Percentiles rank a stretch among this genome's conserved stretches.
phyloP scores from a whole-genome alignment of 2,113 vertebrate species.

The Macquaria australasica region DNA sequence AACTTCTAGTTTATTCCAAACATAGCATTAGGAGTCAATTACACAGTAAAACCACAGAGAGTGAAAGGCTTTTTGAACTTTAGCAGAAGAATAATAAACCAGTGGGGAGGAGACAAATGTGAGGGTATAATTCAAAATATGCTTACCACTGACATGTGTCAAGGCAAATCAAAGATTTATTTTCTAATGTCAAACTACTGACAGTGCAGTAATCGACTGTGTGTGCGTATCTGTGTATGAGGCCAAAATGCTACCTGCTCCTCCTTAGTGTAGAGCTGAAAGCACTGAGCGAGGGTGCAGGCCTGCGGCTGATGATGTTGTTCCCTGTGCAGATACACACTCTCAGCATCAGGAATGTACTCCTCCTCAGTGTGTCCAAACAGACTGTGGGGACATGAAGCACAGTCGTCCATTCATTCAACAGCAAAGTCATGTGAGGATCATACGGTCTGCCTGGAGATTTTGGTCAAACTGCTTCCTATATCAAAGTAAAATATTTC shows the following conservation, averaged over 20 bases:
- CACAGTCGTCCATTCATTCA: constrained; percentile 20
- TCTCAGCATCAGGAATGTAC: constrained; percentile 96
- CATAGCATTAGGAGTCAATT: constrained; percentile 63
- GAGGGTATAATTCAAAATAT: constrained; percentile 12
- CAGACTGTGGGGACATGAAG: constrained; percentile 84
- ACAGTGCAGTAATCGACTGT: not conserved
- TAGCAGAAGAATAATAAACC: constrained; percentile 39
- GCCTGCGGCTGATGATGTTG: constrained; percentile 96
- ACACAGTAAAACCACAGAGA: constrained; percentile 36
- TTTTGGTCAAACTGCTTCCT: not conserved
- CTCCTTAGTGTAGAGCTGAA: constrained; percentile 99
- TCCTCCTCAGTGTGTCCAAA: constrained; percentile 96
- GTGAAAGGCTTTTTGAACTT: constrained; percentile 25
- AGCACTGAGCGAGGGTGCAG: constrained; percentile 97
- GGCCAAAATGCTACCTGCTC: constrained; percentile 88
- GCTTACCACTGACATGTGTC: not conserved
- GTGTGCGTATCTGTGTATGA: not conserved
- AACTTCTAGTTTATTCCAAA: constrained; percentile 56
- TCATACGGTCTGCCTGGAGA: not conserved
- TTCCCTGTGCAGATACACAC: constrained; percentile 94
- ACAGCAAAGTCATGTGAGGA: not conserved
- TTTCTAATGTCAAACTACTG: constrained; percentile 27
- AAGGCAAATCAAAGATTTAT: constrained; percentile 11
- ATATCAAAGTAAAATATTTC: not conserved
- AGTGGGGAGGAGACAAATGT: constrained; percentile 5